Evolutionary conservation across 2,797 vertebrate genomes (phyloP).

Genomic region (Agapornis canus): DNA sequence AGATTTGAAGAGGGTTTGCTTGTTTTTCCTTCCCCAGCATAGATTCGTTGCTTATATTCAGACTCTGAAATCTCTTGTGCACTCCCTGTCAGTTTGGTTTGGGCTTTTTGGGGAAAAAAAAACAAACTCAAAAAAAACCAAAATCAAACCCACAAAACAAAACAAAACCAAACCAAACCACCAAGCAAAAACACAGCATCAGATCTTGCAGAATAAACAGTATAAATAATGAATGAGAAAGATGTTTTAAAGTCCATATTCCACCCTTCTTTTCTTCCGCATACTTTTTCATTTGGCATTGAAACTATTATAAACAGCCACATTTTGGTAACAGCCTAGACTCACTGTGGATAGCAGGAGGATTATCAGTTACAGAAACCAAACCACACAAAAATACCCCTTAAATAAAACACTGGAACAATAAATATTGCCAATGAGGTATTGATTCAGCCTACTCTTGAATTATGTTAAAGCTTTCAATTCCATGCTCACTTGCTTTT

Average conservation of each 20-base stretch:
- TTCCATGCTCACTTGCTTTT: background rate
- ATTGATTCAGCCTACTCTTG: background rate
- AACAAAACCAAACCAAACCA: too few relatives aligned
- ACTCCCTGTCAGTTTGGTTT: background rate
- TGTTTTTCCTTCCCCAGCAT: conserved; percentile 2
- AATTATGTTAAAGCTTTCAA: background rate
- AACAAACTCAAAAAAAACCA: background rate
- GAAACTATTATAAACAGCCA: background rate
- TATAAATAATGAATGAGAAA: conserved; percentile 65
- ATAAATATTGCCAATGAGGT: background rate
- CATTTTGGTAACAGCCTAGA: background rate
- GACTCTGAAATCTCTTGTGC: background rate
- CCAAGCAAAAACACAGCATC: background rate
- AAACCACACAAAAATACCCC: background rate
- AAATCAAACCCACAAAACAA: background rate
- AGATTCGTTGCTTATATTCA: background rate
- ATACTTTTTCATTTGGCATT: background rate
- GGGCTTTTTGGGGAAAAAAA: background rate
- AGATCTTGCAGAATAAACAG: conserved; percentile 45
- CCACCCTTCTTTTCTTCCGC: background rate
- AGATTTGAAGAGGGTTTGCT: background rate
- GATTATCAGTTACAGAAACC: background rate
- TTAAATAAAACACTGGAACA: background rate
- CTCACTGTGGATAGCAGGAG: background rate
- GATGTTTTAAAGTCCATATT: conserved; percentile 42